Percentiles rank a stretch among this genome's conserved stretches.
Evolutionary conservation across 2,888 invertebrate genomes (phyloP).

Genomic region (Agonopterix alstromeriana): DNA sequence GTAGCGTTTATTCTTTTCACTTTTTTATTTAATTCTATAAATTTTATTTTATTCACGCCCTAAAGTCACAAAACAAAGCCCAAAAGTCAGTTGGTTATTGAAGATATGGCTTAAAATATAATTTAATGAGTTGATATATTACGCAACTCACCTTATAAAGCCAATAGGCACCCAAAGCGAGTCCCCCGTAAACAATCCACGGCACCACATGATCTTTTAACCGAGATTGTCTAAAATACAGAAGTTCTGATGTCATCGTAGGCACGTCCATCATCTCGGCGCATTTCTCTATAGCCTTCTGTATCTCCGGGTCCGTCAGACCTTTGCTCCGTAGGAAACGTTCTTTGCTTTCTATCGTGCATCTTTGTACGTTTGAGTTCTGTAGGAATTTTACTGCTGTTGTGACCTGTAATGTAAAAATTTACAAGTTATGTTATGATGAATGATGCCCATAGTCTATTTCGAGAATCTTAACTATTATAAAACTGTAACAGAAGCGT

Average conservation of each 20-base stretch:
- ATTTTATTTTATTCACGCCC: too few relatives aligned
- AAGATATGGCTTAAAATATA: too few relatives aligned
- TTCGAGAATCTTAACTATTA: too few relatives aligned
- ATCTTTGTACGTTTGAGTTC: conserved; percentile 88
- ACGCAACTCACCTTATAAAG: conserved; percentile 86
- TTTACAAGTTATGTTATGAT: not conserved
- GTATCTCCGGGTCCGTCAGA: conserved; percentile 84
- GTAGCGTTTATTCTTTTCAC: too few relatives aligned
- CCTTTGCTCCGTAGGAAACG: conserved; percentile 87
- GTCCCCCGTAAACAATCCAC: conserved; percentile 84
- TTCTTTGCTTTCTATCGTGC: conserved; percentile 86
- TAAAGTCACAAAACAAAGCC: too few relatives aligned
- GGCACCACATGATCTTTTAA: conserved; percentile 84
- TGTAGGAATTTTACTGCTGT: conserved; percentile 91
- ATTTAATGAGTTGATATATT: too few relatives aligned
- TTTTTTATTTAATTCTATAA: too few relatives aligned
- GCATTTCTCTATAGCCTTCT: conserved; percentile 83
- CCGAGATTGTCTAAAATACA: conserved; percentile 56
- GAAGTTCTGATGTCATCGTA: conserved; percentile 54
- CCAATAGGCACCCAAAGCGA: conserved; percentile 86
- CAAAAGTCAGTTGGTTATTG: too few relatives aligned
- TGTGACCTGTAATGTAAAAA: conserved; percentile 78
- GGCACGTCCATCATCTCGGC: conserved; percentile 57
- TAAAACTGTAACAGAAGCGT: too few relatives aligned
- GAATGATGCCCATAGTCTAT: too few relatives aligned